These are phyloP conservation scores for Crocidura indochinensis DNA, from an alignment of 2,797 vertebrate genomes.

Conservation along the genomic window DNA sequence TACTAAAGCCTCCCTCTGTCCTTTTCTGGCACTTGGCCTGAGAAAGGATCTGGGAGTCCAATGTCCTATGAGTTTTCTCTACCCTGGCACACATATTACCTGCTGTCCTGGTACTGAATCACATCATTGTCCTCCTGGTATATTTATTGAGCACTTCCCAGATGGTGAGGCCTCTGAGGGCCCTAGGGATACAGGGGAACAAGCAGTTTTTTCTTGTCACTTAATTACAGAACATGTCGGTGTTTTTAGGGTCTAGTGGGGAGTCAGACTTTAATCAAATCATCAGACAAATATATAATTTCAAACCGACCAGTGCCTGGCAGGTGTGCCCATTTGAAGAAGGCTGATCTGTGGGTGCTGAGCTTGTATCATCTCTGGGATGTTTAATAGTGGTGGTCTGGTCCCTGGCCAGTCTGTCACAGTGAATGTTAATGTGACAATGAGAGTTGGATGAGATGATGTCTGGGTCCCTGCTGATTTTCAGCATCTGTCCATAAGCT, in stretches of 20 bases:
- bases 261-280: constrained; percentile 19
- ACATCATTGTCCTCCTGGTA: not conserved
- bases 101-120: not conserved
- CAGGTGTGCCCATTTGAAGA: not conserved
- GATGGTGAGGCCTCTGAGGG: rapidly evolving
- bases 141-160: not conserved
- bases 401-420: not conserved
- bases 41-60: too few species aligned
- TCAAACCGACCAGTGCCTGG: not conserved
- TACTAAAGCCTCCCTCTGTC: not conserved
- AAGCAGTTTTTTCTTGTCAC: constrained; percentile 1
- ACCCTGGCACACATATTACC: not conserved
- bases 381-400: too few species aligned
- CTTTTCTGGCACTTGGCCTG: not conserved
- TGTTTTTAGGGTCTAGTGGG: not conserved
- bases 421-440: not conserved
- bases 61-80: rapidly evolving
- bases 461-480: not conserved
- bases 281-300: not conserved
- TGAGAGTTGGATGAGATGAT: not conserved
- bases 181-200: constrained; percentile 1
- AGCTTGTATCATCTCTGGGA: not conserved
- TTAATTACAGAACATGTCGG: constrained; percentile 26
- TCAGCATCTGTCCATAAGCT: not conserved
- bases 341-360: not conserved